Evolutionary conservation across 2,113 vertebrate genomes (phyloP), one percentile per base, ranked within the genome.

Genomic region (Marmota flaviventris): DNA sequence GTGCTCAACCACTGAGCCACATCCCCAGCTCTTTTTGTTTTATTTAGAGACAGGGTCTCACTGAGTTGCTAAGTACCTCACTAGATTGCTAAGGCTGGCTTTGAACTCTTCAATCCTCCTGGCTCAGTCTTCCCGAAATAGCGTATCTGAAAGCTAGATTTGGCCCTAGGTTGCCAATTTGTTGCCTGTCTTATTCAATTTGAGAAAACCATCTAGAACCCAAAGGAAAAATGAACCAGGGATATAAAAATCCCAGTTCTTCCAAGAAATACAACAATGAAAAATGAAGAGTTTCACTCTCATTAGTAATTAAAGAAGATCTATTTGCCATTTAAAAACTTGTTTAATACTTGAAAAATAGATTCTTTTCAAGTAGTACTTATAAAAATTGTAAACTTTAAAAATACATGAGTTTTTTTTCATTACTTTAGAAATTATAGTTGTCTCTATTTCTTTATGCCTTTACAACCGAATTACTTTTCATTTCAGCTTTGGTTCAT

Each of bases 311-410:
- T 65, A 61, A 24, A 25, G 34, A 94, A 58, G n/a, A 48, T 67
- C 27, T 56, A 22, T 78, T 78, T 78, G 11, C 63, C 42, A 37
- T 42, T 39, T 70, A 53, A 45, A 48, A 51, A 75, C 16, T 73
- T 79, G 45, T 53, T 63, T 63, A 87, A 25, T 75, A 84, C 81
- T 91, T 93, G 48, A 75, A 93, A 88, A 79, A 45, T 85, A 94
- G 85, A 77, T 39, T 53, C 5, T 77, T 70, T 91, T 89, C 14
- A 93, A 70, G 91, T 16, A 81, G 3, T 91, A 56, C 32, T 81
- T 91, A 7, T 83, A 73, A 92, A 89, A 94, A 27, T 77, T 83
- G 2, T 3, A 77, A 48, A 51, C 92, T 89, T 3, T 2, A 37
- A 93, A 96, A 75, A 58, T 61, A 12, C 17, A 16, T 75, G 65